phyloP scores from a whole-genome alignment of 2,888 invertebrate species.

The Drosophila hamatofila region DNA sequence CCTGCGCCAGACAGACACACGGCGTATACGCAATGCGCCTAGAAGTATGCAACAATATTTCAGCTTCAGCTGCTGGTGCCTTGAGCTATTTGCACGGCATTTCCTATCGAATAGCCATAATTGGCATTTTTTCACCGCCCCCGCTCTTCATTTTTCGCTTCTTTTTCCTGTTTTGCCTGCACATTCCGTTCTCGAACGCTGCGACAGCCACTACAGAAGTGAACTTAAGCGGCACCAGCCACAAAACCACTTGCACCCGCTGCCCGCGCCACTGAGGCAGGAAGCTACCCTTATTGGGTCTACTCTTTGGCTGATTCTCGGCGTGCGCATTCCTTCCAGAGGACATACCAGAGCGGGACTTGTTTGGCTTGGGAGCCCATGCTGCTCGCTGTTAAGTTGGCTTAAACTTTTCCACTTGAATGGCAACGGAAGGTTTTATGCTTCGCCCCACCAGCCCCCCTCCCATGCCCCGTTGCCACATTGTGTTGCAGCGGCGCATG shows the following conservation, averaged over 20 bases:
- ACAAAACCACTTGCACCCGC: conserved; percentile 15
- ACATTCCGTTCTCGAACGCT: conserved; percentile 17
- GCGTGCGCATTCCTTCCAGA: conserved; percentile 48
- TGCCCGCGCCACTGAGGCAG: background rate
- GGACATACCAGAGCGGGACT: conserved; percentile 7
- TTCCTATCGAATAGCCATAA: conserved; percentile 64
- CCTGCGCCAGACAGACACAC: conserved; percentile 10
- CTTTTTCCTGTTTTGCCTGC: conserved; percentile 22
- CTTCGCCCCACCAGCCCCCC: background rate
- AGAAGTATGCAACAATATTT: conserved; percentile 51
- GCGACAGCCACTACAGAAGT: conserved; percentile 52
- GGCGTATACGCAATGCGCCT: conserved; percentile 58
- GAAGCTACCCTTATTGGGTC: conserved; percentile 26
- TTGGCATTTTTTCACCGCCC: conserved; percentile 61
- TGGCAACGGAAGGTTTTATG: conserved; percentile 79
- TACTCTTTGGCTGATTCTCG: conserved; percentile 52
- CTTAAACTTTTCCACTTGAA: conserved; percentile 80
- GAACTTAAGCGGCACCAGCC: conserved; percentile 48
- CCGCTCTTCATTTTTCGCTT: conserved; percentile 4
- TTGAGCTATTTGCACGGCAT: conserved; percentile 43
- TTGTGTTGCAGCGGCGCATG: conserved; percentile 73
- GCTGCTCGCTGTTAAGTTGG: conserved; percentile 64
- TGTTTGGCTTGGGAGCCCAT: conserved; percentile 4
- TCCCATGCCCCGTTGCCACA: conserved; percentile 36
- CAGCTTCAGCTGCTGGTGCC: conserved; percentile 8